Base-by-base conservation (phyloP, 2,113 vertebrate species). In the Pelecanus crispus region DNA sequence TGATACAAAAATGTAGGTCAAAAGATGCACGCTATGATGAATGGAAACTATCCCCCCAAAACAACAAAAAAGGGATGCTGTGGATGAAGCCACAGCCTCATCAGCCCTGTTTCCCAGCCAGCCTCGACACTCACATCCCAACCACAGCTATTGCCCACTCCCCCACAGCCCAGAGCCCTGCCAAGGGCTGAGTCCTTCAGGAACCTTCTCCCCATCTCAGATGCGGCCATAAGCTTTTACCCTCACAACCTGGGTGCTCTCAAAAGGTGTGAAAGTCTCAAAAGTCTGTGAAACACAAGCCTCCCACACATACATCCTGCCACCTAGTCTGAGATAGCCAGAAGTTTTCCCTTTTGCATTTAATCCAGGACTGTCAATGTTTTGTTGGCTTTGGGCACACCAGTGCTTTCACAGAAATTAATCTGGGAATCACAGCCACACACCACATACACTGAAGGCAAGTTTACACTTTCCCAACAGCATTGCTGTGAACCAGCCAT, bases 21-120 rank as follows among this genome's bases (percentile, higher is more conserved):
- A n/a, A 36, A 55, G 44, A 65, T 18, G 13, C 7, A 14, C 1
- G 1, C 19, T 40, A 9, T 28, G 49, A 47, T 1, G 1, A 71
- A 34, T 3, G 24, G 31, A 86, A 82, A 26, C 24, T 21, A 32
- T 34, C 11, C 16, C 9, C 32, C 8, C 1, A 24, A 40, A 34
- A 62, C n/a, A 13, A 31, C 3, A 29, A 28, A 63, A 47, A 6
- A 29, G 7, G 10, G 40, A 68, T 24, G 21, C 5, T 42, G n/a
- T 7, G 31, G 31, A 17, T 36, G 40, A 81, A 86, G 61, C 40
- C 14, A 17, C 24, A 36, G 31, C 36, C 49, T 9, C 40, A 42
- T 42, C 47, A 20, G 8, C 22, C 53, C 45, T 31, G 28, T 85
- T 32, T 8, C 26, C 44, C 17, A 28, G 19, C 28, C 61, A 40